A percentile compares a stretch with the other conserved stretches of the same genome.
phyloP scores from a whole-genome alignment of 2,113 vertebrate genomes.

The Dipodomys merriami region DNA sequence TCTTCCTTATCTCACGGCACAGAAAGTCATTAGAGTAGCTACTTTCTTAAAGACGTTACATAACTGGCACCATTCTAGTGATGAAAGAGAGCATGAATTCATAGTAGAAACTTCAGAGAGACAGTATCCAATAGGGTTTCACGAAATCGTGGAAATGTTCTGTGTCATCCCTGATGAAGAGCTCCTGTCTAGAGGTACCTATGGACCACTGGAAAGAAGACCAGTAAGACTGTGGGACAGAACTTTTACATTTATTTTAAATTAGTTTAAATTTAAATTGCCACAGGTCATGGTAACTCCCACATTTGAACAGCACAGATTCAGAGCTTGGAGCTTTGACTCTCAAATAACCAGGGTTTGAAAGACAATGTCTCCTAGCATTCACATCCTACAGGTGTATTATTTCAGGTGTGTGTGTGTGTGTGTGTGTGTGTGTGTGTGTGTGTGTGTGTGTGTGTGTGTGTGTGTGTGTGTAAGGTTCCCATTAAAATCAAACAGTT shows the following conservation, averaged over 20 bases:
- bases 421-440: background rate
- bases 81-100: background rate
- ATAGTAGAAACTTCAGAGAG: background rate
- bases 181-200: background rate
- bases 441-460: background rate
- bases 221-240: background rate
- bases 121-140: background rate
- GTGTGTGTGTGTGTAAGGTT: background rate
- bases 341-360: background rate
- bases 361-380: background rate
- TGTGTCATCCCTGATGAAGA: background rate
- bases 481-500: constrained; percentile 34
- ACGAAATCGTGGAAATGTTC: background rate
- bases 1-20: background rate
- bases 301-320: background rate
- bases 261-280: constrained; percentile 23
- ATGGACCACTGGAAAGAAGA: background rate
- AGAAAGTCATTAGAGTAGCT: constrained; percentile 5
- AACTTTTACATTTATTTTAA: background rate
- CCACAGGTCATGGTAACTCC: background rate
- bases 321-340: constrained; percentile 3
- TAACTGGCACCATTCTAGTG: background rate
- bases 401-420: background rate
- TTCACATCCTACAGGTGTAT: background rate
- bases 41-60: background rate